Evolutionary conservation across 2,888 invertebrate genomes (phyloP), one percentile per base, ranked within the genome.

Genomic region (Caenorhabditis auriculariae): DNA sequence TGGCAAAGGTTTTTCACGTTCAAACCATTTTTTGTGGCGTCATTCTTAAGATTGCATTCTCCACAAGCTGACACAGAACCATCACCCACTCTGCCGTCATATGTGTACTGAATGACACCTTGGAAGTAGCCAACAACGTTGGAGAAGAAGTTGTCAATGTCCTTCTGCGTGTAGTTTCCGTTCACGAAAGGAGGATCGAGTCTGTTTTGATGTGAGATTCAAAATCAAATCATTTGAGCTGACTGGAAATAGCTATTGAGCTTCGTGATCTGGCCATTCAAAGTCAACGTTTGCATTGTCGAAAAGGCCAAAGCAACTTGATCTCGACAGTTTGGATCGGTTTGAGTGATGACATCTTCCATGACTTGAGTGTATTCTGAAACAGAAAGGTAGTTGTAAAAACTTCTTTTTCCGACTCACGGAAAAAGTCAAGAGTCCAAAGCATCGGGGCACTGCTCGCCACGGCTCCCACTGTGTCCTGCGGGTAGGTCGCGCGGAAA

Each of bases 101-200:
- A 63, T 32, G 72, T 69, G 41, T 72, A 72, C 48, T 72, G 72
- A 39, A 65, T 56, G 7, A 70, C 61, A 42, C 64, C 70, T 43
- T 72, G 72, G 66, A 59, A 72, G 27, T 56, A 59, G 27, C 64
- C 49, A 48, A 58, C 68, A 17, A 72, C 26, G 24, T 72, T 72
- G 9, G 66, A 52, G 32, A 75, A 69, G 63, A 75, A 75, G 53
- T 76, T 75, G 42, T 71, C 69, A 44, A 71, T 64, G 24, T 75
- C 74, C 12, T 54, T 53, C 39, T 69, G 64, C 24, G 59, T 60
- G 15, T 54, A 46, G 27, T 70, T 54, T 12, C 38, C 50, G 19
- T 43, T 29, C 12, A 54, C 42, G 53, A 75, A 70, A 15, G 56
- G 42, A 5, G 75, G 75, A 1, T 47, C 7, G n/a, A 74, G 54